Percentiles rank a stretch among this genome's conserved stretches.
Conservation (phyloP, 2,113 vertebrate species). For the Fulmarus glacialis region DNA sequence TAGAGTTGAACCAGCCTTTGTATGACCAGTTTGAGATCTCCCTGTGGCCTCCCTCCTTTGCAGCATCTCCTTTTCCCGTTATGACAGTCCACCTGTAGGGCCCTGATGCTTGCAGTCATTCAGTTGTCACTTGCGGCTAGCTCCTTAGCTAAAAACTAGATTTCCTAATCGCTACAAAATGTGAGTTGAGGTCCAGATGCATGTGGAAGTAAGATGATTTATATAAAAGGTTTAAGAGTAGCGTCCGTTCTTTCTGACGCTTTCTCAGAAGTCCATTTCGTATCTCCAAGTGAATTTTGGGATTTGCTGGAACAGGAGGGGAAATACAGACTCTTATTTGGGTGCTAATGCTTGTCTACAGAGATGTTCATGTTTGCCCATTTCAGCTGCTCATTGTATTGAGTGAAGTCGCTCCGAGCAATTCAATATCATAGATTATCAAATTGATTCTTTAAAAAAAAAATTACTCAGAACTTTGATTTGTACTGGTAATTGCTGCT, state of each 20-base stretch:
- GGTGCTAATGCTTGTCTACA: not conserved
- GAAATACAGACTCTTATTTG: not conserved
- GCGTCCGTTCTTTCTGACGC: fast-evolving
- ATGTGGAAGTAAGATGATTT: not conserved
- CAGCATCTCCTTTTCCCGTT: not conserved
- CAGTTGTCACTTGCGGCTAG: not conserved
- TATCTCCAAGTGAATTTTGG: not conserved
- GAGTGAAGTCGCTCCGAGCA: not conserved
- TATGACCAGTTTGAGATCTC: not conserved
- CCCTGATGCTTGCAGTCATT: not conserved
- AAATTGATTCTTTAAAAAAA: not conserved
- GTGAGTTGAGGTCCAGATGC: not conserved
- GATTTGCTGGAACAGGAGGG: not conserved
- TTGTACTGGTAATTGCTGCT: not conserved
- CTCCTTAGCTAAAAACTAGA: not conserved
- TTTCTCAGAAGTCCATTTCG: not conserved
- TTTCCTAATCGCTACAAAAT: not conserved
- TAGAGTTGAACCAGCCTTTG: not conserved
- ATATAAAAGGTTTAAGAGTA: not conserved
- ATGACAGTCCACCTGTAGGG: too few relatives aligned
- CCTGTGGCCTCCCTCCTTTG: not conserved
- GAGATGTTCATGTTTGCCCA: fast-evolving
- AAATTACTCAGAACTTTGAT: not conserved
- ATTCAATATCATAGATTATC: not conserved
- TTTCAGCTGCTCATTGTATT: not conserved